Evolutionary conservation across 2,797 vertebrate species (phyloP).

Genomic region (Gymnothorax reevesii): DNA sequence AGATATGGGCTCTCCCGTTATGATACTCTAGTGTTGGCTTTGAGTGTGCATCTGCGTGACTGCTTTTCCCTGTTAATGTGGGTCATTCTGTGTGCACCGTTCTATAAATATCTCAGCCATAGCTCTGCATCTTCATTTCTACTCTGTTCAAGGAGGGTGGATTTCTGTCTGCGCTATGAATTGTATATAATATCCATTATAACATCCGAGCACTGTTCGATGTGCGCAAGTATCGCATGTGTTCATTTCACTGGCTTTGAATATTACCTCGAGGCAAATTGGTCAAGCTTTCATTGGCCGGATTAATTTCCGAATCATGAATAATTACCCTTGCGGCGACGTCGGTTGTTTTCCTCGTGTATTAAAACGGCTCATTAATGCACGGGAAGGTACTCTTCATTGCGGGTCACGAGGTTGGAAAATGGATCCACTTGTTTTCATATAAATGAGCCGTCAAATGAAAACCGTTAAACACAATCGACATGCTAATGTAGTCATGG

Average conservation of each 20-base stretch:
- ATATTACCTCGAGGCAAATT: not conserved
- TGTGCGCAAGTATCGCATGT: not conserved
- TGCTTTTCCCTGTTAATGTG: not conserved
- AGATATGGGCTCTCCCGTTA: not conserved
- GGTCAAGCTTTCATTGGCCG: not conserved
- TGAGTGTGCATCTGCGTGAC: not conserved
- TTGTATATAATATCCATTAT: not conserved
- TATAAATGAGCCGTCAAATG: not conserved
- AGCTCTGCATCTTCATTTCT: not conserved
- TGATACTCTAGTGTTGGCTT: not conserved
- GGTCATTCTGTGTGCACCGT: not conserved
- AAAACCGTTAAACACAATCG: constrained; percentile 18
- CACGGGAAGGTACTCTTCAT: not conserved
- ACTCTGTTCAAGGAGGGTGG: not conserved
- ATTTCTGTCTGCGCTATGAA: not conserved
- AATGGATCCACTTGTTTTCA: constrained; percentile 22
- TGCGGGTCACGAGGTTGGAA: not conserved
- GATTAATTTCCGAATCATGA: constrained; percentile 1
- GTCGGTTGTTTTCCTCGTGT: not conserved
- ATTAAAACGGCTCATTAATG: constrained; percentile 6
- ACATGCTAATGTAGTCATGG: constrained; percentile 4
- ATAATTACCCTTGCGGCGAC: not conserved
- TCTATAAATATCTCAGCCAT: not conserved
- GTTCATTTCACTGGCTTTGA: not conserved
- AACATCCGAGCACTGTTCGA: not conserved